Evolutionary conservation across 2,797 vertebrate species (phyloP).

Genomic region (Pipistrellus pipistrellus): DNA sequence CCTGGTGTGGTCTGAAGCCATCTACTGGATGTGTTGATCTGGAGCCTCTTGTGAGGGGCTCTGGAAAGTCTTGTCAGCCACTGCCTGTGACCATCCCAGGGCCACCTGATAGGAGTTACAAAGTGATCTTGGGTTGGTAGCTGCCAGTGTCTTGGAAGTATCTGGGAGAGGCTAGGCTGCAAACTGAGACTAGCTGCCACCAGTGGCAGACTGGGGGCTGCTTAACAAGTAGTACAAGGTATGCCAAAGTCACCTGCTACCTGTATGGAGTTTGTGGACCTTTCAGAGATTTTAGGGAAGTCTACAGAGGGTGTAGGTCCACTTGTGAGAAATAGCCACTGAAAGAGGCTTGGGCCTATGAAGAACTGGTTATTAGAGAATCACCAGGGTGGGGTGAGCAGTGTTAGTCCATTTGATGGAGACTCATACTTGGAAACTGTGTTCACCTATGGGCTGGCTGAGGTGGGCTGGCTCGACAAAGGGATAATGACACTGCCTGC

Average conservation of each 20-base stretch:
- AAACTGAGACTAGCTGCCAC: background rate
- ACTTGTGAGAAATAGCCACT: background rate
- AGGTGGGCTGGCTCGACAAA: background rate
- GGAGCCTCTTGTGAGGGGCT: background rate
- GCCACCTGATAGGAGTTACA: too few species aligned
- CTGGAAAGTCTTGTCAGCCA: too few species aligned
- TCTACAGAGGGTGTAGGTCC: background rate
- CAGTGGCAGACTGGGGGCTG: background rate
- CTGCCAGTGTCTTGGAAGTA: too few species aligned
- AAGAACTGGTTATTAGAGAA: background rate
- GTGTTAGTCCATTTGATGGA: background rate
- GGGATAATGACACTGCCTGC: background rate
- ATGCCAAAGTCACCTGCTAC: background rate
- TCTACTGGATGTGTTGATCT: background rate
- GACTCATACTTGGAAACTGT: background rate
- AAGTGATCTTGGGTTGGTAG: too few species aligned
- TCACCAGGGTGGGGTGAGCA: background rate
- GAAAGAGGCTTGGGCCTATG: background rate
- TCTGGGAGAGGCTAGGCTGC: too few species aligned
- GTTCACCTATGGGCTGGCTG: background rate
- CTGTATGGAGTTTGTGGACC: background rate
- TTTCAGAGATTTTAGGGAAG: too few species aligned
- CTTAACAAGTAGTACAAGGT: background rate
- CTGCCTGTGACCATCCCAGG: too few species aligned
- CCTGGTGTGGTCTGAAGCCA: background rate